phyloP scores from a whole-genome alignment of 2,888 invertebrate species.

The Fragum whitleyi region DNA sequence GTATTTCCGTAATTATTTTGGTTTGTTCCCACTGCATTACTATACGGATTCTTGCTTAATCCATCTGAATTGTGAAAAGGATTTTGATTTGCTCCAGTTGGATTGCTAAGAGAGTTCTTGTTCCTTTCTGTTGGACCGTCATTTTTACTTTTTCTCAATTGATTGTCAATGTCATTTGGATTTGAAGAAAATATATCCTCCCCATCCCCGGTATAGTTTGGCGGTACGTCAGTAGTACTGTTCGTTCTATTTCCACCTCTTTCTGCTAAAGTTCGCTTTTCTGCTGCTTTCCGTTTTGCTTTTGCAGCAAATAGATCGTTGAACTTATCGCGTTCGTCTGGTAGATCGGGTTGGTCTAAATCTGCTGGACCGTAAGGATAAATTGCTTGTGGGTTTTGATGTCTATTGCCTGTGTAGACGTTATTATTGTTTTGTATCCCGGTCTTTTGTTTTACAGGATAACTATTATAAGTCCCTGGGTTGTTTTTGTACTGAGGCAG shows the following conservation, averaged over 20 bases:
- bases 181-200: conserved; percentile 31
- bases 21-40: too few relatives aligned
- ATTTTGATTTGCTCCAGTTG: too few relatives aligned
- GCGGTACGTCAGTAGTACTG: not conserved
- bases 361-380: conserved; percentile 12
- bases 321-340: conserved; percentile 46
- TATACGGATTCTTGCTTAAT: too few relatives aligned
- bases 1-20: too few relatives aligned
- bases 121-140: too few relatives aligned
- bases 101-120: too few relatives aligned
- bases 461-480: not conserved
- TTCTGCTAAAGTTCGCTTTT: not conserved
- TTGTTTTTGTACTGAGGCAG: conserved; percentile 2
- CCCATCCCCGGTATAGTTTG: conserved; percentile 30
- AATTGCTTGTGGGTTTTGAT: not conserved
- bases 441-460: not conserved
- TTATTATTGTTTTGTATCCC: not conserved
- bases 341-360: not conserved
- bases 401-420: not conserved
- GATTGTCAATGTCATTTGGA: not conserved
- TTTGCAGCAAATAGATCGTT: conserved; percentile 34
- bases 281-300: conserved; percentile 16
- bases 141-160: too few relatives aligned
- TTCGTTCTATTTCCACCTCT: not conserved
- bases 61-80: too few relatives aligned